Percentiles rank a stretch among this genome's conserved stretches.
Conservation (phyloP, 1,140 invertebrate genomes). For the Brachionus sp. region DNA sequence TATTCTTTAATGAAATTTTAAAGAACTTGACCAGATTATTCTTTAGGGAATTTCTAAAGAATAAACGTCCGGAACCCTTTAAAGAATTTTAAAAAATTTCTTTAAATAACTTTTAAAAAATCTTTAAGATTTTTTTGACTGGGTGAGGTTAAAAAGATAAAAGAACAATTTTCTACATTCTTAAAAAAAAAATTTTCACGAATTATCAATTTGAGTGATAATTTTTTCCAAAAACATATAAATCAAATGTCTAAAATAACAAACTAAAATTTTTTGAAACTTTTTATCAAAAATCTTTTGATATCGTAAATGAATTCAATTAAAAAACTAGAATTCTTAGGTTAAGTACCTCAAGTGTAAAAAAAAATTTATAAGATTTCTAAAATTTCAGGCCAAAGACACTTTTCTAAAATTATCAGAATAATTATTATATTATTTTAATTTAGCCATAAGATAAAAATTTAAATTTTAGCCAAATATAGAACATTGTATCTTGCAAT, state of each 20-base stretch:
- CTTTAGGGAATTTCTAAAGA: too few relatives aligned
- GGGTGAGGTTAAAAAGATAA: too few relatives aligned
- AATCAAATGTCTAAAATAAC: neutral
- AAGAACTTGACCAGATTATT: too few relatives aligned
- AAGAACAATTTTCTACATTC: neutral
- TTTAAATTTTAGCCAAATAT: neutral
- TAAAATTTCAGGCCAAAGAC: neutral
- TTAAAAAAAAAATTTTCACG: neutral
- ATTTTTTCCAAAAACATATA: too few relatives aligned
- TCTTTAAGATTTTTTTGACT: too few relatives aligned
- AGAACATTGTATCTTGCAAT: neutral
- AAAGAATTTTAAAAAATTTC: too few relatives aligned
- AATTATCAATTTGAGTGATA: neutral
- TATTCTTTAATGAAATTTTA: too few relatives aligned
- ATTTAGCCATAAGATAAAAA: neutral
- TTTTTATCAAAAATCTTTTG: neutral
- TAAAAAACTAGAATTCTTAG: neutral
- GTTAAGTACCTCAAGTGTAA: neutral
- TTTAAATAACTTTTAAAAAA: too few relatives aligned
- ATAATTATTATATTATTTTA: too few relatives aligned
- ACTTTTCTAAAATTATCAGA: too few relatives aligned
- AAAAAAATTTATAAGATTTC: neutral
- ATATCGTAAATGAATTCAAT: neutral
- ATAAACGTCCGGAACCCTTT: too few relatives aligned
- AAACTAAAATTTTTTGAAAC: neutral